Conservation (phyloP, 2,888 invertebrate species). For the Automeris io region DNA sequence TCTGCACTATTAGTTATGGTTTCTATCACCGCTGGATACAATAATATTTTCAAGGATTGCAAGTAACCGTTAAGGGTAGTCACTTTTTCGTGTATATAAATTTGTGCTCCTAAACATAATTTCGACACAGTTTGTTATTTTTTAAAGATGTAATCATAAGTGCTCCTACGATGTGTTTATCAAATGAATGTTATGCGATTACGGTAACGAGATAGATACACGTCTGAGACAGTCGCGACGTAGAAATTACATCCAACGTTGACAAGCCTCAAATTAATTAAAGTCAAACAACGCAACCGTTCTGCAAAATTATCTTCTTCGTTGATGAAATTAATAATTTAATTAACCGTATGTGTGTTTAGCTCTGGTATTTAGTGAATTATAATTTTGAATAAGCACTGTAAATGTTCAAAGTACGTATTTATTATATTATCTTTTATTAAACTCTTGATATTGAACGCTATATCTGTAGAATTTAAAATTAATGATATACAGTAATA, state of each 20-base stretch:
- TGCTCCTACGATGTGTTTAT: slow-evolving; percentile 26
- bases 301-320: slow-evolving; percentile 64
- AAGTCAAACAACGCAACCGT: slow-evolving; percentile 70
- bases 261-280: slow-evolving; percentile 74
- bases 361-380: background rate
- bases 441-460: too few species aligned
- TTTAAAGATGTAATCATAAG: slow-evolving; percentile 3
- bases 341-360: slow-evolving; percentile 39
- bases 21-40: too few species aligned
- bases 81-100: too few species aligned
- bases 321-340: slow-evolving; percentile 66
- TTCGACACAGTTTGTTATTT: too few species aligned
- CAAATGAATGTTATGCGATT: slow-evolving; percentile 52
- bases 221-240: slow-evolving; percentile 53
- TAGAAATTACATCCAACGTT: slow-evolving; percentile 65
- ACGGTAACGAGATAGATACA: slow-evolving; percentile 57
- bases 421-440: too few species aligned
- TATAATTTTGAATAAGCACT: background rate
- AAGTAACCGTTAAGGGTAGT: too few species aligned
- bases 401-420: too few species aligned
- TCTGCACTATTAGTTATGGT: too few species aligned
- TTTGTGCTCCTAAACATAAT: too few species aligned
- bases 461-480: too few species aligned
- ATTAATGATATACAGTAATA: too few species aligned
- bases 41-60: too few species aligned